Base-by-base conservation (phyloP, 2,113 vertebrate species). In the Pelobates fuscus region DNA sequence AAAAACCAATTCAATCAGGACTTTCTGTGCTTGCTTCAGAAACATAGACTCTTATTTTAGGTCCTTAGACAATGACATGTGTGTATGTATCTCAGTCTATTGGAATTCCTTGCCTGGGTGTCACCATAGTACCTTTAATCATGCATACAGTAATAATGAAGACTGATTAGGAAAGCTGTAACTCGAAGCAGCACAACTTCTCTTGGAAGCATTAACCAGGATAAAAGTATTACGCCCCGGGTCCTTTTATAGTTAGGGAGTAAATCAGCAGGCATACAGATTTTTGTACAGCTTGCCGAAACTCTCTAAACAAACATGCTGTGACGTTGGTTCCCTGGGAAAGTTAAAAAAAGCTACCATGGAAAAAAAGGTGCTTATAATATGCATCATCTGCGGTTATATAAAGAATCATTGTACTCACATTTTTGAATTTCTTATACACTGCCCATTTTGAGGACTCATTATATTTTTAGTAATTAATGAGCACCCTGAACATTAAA, bases 291-390 rank as follows among this genome's bases (percentile, higher is more conserved):
- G 69, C 43, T 17, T n/a, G 25, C 18, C 32, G 58, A 49, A 15
- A 26, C 1, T 44, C 59, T 10, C 58, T 26, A 21, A n/a, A 57
- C 27, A 44, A 71, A 62, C n/a, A 3, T 49, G 25, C 29, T 58
- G 43, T 71, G 70, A 63, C 70, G 20, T 26, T 52, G 32, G 26
- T 49, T 63, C 2, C 26, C 37, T 29, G 41, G n/a, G n/a, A 62
- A 32, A 27, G 12, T 71, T 49, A 49, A 43, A n/a, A 60, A 43
- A 60, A 17, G 70, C 70, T 61, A 61, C 46, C 18, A 60, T 61
- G 57, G 7, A 30, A 24, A 29, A n/a, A 61, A 61, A 17, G 23
- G 59, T 49, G 37, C 24, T 25, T 27, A 6, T 27, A 60, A 60
- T 70, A 17, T 70, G 2, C 37, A 61, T 25, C 29, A 26, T 59